Conservation (phyloP, 2,888 invertebrate species). For the Leptogaster cylindrica region DNA sequence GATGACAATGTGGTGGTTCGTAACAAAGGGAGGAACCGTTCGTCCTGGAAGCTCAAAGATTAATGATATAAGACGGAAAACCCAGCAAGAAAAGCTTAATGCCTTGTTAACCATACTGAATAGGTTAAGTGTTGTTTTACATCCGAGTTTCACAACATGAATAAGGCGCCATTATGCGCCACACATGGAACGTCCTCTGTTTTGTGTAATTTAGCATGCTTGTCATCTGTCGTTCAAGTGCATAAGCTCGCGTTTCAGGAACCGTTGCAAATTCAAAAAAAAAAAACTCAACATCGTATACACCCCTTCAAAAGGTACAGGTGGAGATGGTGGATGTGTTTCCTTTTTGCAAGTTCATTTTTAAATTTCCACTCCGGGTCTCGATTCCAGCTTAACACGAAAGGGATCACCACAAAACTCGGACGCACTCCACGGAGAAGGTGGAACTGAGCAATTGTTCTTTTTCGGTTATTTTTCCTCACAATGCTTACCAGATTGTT, state of each 20-base stretch:
- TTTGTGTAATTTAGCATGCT: constrained; percentile 36
- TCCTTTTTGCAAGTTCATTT: constrained; percentile 3
- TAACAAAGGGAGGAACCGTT: too few species aligned
- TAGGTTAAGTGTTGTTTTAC: constrained; percentile 38
- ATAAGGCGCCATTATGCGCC: constrained; percentile 5
- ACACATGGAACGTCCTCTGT: constrained; percentile 26
- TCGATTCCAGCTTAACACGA: constrained; percentile 38
- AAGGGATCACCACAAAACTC: constrained; percentile 5
- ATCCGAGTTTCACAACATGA: constrained; percentile 26
- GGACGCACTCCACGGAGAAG: neutral
- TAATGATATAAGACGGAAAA: constrained; percentile 37
- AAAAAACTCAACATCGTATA: too few species aligned
- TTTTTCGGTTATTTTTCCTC: too few species aligned
- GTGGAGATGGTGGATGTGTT: neutral
- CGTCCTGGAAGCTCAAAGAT: constrained; percentile 35
- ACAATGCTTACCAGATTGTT: constrained; percentile 18
- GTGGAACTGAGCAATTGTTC: constrained; percentile 38
- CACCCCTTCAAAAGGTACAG: neutral
- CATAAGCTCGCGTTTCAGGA: constrained; percentile 18
- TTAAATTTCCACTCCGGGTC: constrained; percentile 29
- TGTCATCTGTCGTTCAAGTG: constrained; percentile 32
- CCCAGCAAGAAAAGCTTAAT: constrained; percentile 29
- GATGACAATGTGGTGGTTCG: too few species aligned
- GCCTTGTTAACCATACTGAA: constrained; percentile 40
- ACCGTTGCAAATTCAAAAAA: too few species aligned